phyloP scores from a whole-genome alignment of 2,888 invertebrate genomes.

The Melieria omissa region DNA sequence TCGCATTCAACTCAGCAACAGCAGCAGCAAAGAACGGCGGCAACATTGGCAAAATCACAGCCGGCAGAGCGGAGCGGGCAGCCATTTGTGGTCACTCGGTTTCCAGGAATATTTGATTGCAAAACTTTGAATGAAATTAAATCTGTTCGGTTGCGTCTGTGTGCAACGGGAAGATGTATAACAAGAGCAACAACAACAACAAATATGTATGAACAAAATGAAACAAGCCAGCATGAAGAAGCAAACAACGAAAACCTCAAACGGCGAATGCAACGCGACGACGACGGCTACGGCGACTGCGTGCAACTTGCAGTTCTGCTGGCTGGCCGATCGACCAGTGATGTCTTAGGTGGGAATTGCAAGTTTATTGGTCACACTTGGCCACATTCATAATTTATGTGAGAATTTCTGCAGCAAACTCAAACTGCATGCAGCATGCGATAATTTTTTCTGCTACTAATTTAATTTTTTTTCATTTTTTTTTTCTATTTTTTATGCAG shows the following conservation, averaged over 20 bases:
- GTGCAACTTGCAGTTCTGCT: constrained; percentile 1
- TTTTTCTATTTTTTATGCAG: too few relatives aligned
- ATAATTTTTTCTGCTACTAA: too few relatives aligned
- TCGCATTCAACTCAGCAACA: too few relatives aligned
- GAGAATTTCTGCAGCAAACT: constrained; percentile 46
- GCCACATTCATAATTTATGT: constrained; percentile 63
- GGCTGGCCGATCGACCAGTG: background rate
- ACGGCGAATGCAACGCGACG: constrained; percentile 1
- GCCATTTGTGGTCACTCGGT: constrained; percentile 44
- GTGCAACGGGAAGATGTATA: constrained; percentile 42
- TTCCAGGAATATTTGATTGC: constrained; percentile 64
- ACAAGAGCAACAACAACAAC: constrained; percentile 35
- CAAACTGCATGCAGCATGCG: too few relatives aligned
- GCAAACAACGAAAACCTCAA: too few relatives aligned
- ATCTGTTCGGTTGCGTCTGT: too few relatives aligned
- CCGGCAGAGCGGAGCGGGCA: background rate
- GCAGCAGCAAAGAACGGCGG: too few relatives aligned
- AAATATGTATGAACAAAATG: background rate
- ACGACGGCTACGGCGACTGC: background rate
- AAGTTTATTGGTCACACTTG: constrained; percentile 64
- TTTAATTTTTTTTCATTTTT: too few relatives aligned
- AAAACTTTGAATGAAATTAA: constrained; percentile 23
- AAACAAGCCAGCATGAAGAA: too few relatives aligned
- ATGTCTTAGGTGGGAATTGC: constrained; percentile 46
- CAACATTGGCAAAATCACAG: too few relatives aligned